A percentile compares a stretch with the other conserved stretches of the same genome.
These are phyloP conservation scores for Grus americana DNA, from an alignment of 2,113 vertebrate genomes.

Conservation along the genomic window DNA sequence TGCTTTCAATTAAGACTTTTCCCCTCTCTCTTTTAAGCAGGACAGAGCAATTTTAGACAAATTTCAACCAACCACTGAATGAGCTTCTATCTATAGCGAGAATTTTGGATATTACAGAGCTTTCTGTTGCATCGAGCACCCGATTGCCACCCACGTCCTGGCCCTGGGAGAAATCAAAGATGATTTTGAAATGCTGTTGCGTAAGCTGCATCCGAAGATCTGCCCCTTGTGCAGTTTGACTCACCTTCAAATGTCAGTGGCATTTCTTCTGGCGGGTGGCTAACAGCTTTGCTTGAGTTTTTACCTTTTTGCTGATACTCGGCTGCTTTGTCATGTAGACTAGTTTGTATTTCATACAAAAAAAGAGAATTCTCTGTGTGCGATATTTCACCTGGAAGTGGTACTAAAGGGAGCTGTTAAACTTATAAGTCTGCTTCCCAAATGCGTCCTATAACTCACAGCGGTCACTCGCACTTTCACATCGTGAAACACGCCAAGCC, in stretches of 20 bases:
- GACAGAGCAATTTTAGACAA: neutral
- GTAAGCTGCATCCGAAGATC: neutral
- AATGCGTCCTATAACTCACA: neutral
- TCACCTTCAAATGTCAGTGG: neutral
- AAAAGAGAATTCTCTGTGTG: neutral
- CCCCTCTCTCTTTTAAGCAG: neutral
- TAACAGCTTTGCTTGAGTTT: neutral
- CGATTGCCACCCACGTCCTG: neutral
- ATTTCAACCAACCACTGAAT: neutral
- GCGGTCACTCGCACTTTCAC: accelerated
- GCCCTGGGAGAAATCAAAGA: neutral
- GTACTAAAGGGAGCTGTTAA: neutral
- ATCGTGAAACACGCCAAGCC: accelerated
- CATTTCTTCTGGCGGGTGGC: neutral
- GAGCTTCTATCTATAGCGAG: neutral
- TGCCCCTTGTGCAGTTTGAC: neutral
- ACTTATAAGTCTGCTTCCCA: neutral
- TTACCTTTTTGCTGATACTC: neutral
- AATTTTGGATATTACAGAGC: neutral
- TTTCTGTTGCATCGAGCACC: neutral
- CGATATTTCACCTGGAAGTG: neutral
- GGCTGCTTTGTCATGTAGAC: neutral
- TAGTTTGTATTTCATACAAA: neutral
- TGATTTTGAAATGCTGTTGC: neutral
- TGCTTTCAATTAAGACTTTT: neutral